phyloP scores from a whole-genome alignment of 2,888 invertebrate species.

The Petrolisthes cinctipes region DNA sequence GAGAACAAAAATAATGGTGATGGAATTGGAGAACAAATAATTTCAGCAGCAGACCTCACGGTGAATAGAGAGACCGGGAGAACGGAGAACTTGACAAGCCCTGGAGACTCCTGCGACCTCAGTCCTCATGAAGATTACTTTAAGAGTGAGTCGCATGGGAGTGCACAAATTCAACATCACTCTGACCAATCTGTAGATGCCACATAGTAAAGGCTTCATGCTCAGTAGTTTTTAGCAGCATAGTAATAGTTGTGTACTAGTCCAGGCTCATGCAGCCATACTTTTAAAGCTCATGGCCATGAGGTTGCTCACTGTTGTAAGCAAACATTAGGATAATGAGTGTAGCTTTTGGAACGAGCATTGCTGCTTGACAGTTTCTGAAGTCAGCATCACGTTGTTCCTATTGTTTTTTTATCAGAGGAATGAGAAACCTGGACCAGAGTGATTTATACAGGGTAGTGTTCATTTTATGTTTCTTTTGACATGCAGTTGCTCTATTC shows the following conservation, averaged over 20 bases:
- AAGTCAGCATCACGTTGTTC: too few relatives aligned
- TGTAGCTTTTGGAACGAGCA: not conserved
- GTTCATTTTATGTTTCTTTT: too few relatives aligned
- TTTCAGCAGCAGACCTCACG: too few relatives aligned
- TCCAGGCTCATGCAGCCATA: not conserved
- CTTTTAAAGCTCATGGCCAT: not conserved
- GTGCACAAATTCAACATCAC: conserved; percentile 30
- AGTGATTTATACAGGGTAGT: too few relatives aligned
- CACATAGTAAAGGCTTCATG: conserved; percentile 15
- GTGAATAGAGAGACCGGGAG: not conserved
- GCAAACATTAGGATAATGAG: too few relatives aligned
- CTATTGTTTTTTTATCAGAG: too few relatives aligned
- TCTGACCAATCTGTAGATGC: not conserved
- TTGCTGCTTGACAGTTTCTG: too few relatives aligned
- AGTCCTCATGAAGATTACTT: conserved; percentile 51
- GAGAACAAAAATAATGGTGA: not conserved
- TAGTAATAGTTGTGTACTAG: conserved; percentile 19
- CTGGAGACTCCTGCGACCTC: conserved; percentile 24
- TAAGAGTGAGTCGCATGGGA: conserved; percentile 30
- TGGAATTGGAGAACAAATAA: not conserved
- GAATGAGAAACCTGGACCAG: too few relatives aligned
- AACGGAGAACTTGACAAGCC: not conserved
- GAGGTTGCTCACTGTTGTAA: not conserved
- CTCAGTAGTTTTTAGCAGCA: not conserved
- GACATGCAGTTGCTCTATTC: too few relatives aligned